Evolutionary conservation across 2,113 vertebrate genomes (phyloP), one percentile per base, ranked within the genome.

Genomic region (Shinisaurus crocodilurus): DNA sequence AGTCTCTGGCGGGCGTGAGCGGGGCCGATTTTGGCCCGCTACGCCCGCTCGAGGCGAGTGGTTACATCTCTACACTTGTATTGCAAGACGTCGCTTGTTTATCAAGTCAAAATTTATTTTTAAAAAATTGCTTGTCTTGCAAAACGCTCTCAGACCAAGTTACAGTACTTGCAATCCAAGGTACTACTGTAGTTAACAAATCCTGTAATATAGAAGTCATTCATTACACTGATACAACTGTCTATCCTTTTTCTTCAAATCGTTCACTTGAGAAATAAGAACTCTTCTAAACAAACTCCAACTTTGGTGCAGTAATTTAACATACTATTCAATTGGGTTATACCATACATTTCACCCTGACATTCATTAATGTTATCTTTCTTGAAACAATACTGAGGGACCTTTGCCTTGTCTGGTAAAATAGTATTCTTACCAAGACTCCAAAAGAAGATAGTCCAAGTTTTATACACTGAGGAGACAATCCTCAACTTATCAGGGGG

Each of bases 171-270:
- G n/a, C n/a, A n/a, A n/a, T n/a, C n/a, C n/a, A n/a, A n/a, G n/a
- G n/a, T n/a, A n/a, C n/a, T n/a, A n/a, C n/a, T n/a, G n/a, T 84
- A 87, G 15, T 88, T 91, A 82, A 89, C 3, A 82, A 89, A 32
- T 57, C 37, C 45, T 72, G 32, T 50, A 45, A 50, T 45, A 32
- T 43, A 67, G 40, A 92, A 87, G 89, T 79, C n/a, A 57, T 0
- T 81, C 48, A n/a, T 75, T 57, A 65, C 23, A 25, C 43, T n/a
- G 63, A 87, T 95, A 16, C 40, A 93, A 94, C 83, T 92, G 54
- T 85, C 93, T 85, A 86, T 43, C 8, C 65, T 65, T n/a, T 34
- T 40, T 63, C 86, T 92, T 91, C 87, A 96, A 95, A 94, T 92
- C 93, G 95, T 91, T 89, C 90, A 86, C 75, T 85, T 3, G 18